Evolutionary conservation across 1,140 invertebrate genomes (phyloP).

Genomic region (Calliphora vicina): DNA sequence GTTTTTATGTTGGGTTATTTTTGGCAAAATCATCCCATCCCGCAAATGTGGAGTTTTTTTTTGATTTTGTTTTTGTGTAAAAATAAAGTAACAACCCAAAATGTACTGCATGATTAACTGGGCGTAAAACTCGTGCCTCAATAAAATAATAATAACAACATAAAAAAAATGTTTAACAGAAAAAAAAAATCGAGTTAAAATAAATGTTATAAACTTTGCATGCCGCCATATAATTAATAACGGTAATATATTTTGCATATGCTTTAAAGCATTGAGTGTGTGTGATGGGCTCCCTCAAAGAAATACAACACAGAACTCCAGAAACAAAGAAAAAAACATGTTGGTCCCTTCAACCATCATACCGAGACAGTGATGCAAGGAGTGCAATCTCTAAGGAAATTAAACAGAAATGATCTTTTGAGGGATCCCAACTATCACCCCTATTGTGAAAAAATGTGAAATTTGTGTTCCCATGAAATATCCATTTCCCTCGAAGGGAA

Average conservation of each 20-base stretch:
- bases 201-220: conserved; percentile 35
- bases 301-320: background rate
- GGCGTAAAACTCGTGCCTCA: conserved; percentile 28
- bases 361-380: background rate
- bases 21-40: background rate
- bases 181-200: background rate
- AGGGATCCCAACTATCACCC: too few species aligned
- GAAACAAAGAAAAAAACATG: background rate
- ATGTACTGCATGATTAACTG: conserved; percentile 27
- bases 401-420: too few species aligned
- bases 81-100: background rate
- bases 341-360: background rate
- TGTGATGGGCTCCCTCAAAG: background rate
- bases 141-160: background rate
- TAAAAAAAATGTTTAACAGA: background rate
- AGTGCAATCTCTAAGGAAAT: too few species aligned
- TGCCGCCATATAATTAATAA: conserved; percentile 37
- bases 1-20: too few species aligned
- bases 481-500: too few species aligned
- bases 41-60: background rate
- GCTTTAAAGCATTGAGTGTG: background rate
- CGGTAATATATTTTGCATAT: conserved; percentile 37
- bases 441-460: too few species aligned
- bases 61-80: background rate
- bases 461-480: too few species aligned